These are phyloP conservation scores for Diplosoma virens DNA, from an alignment of 23 tunicate species.

Conservation along the genomic window DNA sequence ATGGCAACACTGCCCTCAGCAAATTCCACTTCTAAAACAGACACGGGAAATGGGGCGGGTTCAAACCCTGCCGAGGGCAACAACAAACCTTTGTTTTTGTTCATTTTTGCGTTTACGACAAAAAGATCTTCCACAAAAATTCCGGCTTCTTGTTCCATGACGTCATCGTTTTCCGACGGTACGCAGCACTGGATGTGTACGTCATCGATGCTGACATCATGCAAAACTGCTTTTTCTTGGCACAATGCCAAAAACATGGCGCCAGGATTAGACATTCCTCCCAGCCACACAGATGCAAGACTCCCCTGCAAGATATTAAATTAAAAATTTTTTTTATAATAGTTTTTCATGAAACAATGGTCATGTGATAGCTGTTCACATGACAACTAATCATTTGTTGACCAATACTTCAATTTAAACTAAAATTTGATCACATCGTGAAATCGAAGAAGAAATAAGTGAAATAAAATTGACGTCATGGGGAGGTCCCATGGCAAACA, in stretches of 20 bases:
- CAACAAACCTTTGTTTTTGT: constrained; percentile 9
- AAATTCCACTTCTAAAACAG: neutral
- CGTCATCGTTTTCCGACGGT: constrained; percentile 14
- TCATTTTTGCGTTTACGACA: constrained; percentile 38
- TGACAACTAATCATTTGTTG: no score
- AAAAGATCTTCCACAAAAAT: constrained; percentile 35
- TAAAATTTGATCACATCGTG: no score
- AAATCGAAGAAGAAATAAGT: no score
- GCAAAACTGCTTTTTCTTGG: constrained; percentile 84
- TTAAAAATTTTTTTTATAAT: no score
- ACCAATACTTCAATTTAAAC: no score
- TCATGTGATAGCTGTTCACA: no score
- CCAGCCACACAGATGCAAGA: constrained; percentile 63
- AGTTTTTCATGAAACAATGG: no score
- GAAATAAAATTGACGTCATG: no score
- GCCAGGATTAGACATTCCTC: constrained; percentile 81
- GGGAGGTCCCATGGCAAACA: no score
- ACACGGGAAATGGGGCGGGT: neutral
- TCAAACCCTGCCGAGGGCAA: neutral
- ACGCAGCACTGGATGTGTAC: constrained; percentile 38
- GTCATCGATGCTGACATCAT: constrained; percentile 66
- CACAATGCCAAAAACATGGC: constrained; percentile 76
- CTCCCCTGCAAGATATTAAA: constrained; percentile 68
- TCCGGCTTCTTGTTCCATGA: constrained; percentile 63
- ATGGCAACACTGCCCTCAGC: neutral